Percentiles rank a stretch among this genome's conserved stretches.
Conservation (phyloP, 2,113 vertebrate species). For the Stomatorhinus ivindoensis region DNA sequence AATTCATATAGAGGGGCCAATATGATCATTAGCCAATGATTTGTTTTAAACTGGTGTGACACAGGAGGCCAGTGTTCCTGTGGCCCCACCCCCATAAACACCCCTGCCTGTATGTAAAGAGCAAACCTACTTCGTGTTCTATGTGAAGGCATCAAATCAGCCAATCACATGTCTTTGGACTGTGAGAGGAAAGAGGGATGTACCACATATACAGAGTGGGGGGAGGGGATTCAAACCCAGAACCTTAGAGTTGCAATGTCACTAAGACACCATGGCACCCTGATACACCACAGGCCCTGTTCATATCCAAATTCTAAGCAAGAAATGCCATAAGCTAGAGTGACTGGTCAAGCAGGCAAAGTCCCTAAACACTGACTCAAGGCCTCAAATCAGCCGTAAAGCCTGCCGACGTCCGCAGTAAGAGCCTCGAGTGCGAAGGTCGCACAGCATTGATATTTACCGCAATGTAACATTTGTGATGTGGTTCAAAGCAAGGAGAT, state of each 20-base stretch:
- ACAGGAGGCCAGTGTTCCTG: not conserved
- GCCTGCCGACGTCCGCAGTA: not conserved
- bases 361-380: not conserved
- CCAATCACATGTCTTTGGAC: not conserved
- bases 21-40: not conserved
- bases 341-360: not conserved
- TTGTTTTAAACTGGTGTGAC: not conserved
- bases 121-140: not conserved
- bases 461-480: not conserved
- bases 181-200: not conserved
- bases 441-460: not conserved
- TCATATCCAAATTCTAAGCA: not conserved
- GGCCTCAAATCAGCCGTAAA: not conserved
- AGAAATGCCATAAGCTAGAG: not conserved
- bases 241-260: not conserved
- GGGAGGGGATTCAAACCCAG: not conserved
- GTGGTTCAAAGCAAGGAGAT: not conserved
- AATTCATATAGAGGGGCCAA: not conserved
- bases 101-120: not conserved
- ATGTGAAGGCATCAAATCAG: not conserved
- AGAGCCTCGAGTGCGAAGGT: not conserved
- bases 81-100: not conserved
- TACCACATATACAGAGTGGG: not conserved
- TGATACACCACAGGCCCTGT: not conserved
- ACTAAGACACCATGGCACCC: not conserved